Base-by-base conservation (phyloP, 92 coral and sea anemone species). In the Palythoa grandis region DNA sequence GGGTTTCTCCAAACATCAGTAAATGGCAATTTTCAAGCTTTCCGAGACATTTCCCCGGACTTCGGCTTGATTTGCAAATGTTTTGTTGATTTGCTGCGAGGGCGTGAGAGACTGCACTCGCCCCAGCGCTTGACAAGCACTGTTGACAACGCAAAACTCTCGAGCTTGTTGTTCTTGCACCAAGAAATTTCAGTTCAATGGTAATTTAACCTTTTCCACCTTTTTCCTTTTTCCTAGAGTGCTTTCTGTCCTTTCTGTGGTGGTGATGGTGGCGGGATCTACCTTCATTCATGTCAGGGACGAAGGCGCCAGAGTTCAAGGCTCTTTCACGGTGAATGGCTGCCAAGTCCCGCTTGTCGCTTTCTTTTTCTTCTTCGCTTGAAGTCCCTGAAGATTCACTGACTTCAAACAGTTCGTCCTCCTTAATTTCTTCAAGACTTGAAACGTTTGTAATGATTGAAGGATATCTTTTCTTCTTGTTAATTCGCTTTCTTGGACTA, bases 311-410 rank as follows among this genome's bases (percentile, higher is more conserved):
- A 0, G 98, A 92, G 70, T 92, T 89, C 17, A 92, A 79, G 15
- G 99, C 99, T 86, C 99, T 88, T 71, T 95, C 97, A 38, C 91
- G 95, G 82, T 97, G 99, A 22, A 97, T 92, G 17, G 98, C 92
- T 8, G 99, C 98, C 53, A 94, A 90, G 78, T 94, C 92, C 19
- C 92, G 87, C 67, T 84, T 88, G 76, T 86, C 89, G 13, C 39
- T 88, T 23, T 25, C 72, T n/a, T 72, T 92, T 22, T 83, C 85
- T 15, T n/a, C 94, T 38, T 80, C 88, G 78, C 85, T 80, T 11
- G 85, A 80, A 20, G 85, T 80, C 70, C 39, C 85, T 1, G 85
- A 80, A 80, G 85, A 80, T 52, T 80, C 85, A 56, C 74, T 80
- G 9, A 67, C 74, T 79, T 79, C 73, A 66, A 80, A 80, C 5